These are phyloP conservation scores for Siniperca obscura DNA, from an alignment of 2,797 vertebrate genomes.

Conservation along the genomic window DNA sequence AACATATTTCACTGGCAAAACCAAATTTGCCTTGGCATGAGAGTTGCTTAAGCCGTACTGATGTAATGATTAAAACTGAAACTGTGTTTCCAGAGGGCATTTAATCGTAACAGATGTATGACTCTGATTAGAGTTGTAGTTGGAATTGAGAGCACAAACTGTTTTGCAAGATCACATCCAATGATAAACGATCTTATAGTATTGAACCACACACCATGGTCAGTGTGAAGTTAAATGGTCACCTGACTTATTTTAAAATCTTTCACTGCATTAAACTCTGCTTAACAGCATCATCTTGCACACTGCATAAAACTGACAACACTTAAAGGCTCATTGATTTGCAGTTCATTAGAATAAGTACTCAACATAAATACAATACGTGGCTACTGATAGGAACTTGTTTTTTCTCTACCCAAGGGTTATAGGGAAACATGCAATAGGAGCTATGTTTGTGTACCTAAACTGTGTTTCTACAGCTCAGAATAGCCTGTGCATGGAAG, in stretches of 20 bases:
- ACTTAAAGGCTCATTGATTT: slow-evolving; percentile 73
- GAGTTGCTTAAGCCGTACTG: slow-evolving; percentile 16
- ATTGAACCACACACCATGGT: slow-evolving; percentile 9
- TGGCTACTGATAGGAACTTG: slow-evolving; percentile 26
- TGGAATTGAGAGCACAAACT: slow-evolving; percentile 23
- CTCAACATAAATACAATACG: slow-evolving; percentile 62
- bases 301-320: slow-evolving; percentile 48
- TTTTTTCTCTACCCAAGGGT: slow-evolving; percentile 12
- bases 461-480: slow-evolving; percentile 52
- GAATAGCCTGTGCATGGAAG: slow-evolving; percentile 42
- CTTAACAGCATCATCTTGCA: slow-evolving; percentile 41
- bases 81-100: slow-evolving; percentile 34
- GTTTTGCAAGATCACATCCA: slow-evolving; percentile 14
- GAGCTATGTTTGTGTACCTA: slow-evolving; percentile 63
- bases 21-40: slow-evolving; percentile 34
- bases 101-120: slow-evolving; percentile 33
- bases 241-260: slow-evolving; percentile 18
- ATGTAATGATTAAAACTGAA: slow-evolving; percentile 35
- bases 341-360: slow-evolving; percentile 61
- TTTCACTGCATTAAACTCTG: slow-evolving; percentile 27
- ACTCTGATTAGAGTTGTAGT: slow-evolving; percentile 21
- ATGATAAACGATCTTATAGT: neutral
- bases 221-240: slow-evolving; percentile 7
- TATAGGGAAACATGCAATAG: slow-evolving; percentile 34
- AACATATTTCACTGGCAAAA: slow-evolving; percentile 45